phyloP scores from a whole-genome alignment of 2,113 vertebrate species.

The Scortum barcoo region DNA sequence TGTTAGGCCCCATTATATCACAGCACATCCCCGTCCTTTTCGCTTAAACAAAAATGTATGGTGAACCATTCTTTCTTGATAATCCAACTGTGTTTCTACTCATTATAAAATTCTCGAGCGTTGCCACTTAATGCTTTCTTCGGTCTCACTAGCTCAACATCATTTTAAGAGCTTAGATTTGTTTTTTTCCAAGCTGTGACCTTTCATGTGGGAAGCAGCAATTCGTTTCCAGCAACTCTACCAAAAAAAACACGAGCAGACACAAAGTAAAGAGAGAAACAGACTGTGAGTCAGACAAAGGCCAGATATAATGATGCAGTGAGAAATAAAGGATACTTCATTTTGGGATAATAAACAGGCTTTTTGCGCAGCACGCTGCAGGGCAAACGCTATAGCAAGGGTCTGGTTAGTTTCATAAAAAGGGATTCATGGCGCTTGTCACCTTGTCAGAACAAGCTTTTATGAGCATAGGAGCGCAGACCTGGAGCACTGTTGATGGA shows the following conservation, averaged over 20 bases:
- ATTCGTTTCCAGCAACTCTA: constrained; percentile 14
- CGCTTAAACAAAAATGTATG: background rate
- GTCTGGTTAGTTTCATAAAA: constrained; percentile 23
- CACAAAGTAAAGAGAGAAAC: constrained; percentile 15
- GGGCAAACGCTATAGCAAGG: background rate
- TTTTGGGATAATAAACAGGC: background rate
- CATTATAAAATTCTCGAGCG: constrained; percentile 5
- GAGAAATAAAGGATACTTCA: background rate
- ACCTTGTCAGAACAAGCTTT: constrained; percentile 18
- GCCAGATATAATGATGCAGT: constrained; percentile 31
- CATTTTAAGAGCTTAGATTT: constrained; percentile 32
- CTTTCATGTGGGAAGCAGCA: constrained; percentile 22
- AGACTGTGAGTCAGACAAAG: constrained; percentile 2
- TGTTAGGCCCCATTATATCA: constrained; percentile 13
- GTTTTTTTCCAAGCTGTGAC: constrained; percentile 14
- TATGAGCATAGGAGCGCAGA: constrained; percentile 9
- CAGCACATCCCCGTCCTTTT: background rate
- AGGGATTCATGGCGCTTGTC: background rate
- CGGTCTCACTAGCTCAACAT: constrained; percentile 4
- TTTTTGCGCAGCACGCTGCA: constrained; percentile 2
- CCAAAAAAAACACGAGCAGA: constrained; percentile 26
- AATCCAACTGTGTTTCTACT: background rate
- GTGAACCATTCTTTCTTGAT: constrained; percentile 13
- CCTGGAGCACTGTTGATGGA: background rate
- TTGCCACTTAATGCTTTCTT: background rate